Percentiles rank a stretch among this genome's conserved stretches.
Evolutionary conservation across 2,797 vertebrate species (phyloP).

Genomic region (Phrynocephalus vlangalii): DNA sequence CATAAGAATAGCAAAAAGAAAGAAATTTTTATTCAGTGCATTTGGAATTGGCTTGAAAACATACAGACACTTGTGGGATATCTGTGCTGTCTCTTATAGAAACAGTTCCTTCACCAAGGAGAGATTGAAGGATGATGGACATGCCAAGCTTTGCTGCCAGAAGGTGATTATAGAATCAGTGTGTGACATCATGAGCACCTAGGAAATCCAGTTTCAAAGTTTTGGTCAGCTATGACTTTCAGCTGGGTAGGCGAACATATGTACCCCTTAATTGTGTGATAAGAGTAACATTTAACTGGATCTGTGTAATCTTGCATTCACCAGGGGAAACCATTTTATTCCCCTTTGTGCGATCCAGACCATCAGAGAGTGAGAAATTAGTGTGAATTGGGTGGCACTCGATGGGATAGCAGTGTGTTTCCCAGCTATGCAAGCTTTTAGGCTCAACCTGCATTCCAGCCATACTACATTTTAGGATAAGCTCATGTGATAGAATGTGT

Average conservation of each 20-base stretch:
- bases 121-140: not conserved
- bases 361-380: not conserved
- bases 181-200: not conserved
- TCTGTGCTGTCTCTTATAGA: not conserved
- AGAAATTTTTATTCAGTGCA: not conserved
- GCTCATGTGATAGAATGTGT: not conserved
- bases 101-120: not conserved
- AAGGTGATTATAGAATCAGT: not conserved
- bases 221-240: not conserved
- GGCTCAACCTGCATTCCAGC: too few species aligned
- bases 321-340: not conserved
- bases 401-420: not conserved
- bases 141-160: not conserved
- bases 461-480: too few species aligned
- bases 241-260: not conserved
- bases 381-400: not conserved
- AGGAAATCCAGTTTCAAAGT: not conserved
- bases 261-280: not conserved
- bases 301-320: not conserved
- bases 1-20: not conserved
- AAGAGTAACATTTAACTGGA: not conserved
- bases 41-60: not conserved
- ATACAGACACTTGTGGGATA: too few species aligned
- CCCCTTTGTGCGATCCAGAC: not conserved
- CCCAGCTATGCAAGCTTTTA: not conserved